Evolutionary conservation across 2,888 invertebrate species (phyloP).

Genomic region (Chrysomela aeneicollis): DNA sequence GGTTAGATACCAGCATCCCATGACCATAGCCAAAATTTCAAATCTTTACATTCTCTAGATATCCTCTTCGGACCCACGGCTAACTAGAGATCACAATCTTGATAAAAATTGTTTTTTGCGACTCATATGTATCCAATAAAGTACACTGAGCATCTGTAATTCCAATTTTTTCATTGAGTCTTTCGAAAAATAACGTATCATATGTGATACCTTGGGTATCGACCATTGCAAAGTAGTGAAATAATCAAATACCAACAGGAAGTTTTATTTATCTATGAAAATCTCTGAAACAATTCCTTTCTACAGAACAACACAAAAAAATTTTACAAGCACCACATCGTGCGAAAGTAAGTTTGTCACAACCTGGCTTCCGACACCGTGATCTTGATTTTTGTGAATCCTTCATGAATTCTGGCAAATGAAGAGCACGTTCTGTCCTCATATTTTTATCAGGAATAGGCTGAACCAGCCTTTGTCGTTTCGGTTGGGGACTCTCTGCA

Average conservation of each 20-base stretch:
- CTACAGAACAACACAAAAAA: conserved; percentile 20
- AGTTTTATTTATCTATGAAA: conserved; percentile 21
- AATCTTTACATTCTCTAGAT: too few species aligned
- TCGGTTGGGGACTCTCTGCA: too few species aligned
- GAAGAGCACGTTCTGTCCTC: background rate
- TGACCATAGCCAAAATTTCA: too few species aligned
- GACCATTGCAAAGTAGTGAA: conserved; percentile 11
- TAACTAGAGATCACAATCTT: too few species aligned
- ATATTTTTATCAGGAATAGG: conserved; percentile 15
- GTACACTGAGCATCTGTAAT: too few species aligned
- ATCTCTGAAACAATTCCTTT: conserved; percentile 20
- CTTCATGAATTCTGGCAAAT: conserved; percentile 18
- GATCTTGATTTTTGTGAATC: conserved; percentile 24
- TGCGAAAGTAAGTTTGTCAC: conserved; percentile 23
- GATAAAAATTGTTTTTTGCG: too few species aligned
- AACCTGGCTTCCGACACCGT: conserved; percentile 22
- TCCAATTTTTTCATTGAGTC: too few species aligned
- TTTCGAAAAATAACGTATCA: conserved; percentile 15
- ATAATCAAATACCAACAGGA: conserved; percentile 12
- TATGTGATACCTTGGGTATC: conserved; percentile 23
- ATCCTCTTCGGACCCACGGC: too few species aligned
- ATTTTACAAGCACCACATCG: conserved; percentile 21
- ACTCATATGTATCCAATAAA: too few species aligned
- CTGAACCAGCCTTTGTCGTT: background rate
- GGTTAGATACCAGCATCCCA: too few species aligned